Percentiles rank a stretch among this genome's conserved stretches.
phyloP scores from a whole-genome alignment of 2,888 invertebrate species.

The Drepana falcataria region DNA sequence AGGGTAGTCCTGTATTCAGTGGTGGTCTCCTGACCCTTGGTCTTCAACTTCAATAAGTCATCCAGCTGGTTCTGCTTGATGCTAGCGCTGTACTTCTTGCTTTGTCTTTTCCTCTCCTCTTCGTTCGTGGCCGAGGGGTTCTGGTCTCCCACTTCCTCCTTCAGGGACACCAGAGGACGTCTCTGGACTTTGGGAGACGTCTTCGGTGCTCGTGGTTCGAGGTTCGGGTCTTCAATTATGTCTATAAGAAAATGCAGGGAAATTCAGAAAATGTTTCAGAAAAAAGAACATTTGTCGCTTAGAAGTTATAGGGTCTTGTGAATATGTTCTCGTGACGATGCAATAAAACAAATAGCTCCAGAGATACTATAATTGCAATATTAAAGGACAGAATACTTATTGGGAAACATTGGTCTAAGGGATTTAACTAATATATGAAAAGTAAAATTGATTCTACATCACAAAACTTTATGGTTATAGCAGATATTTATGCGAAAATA shows the following conservation, averaged over 20 bases:
- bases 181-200: constrained; percentile 46
- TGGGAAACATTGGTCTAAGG: no score
- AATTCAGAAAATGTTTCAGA: no score
- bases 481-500: no score
- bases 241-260: constrained; percentile 28
- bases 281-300: no score
- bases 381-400: no score
- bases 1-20: constrained; percentile 41
- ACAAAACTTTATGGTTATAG: no score
- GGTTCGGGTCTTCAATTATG: constrained; percentile 53
- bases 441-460: no score
- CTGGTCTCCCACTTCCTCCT: constrained; percentile 48
- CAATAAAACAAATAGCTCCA: no score
- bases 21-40: constrained; percentile 39
- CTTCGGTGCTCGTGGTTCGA: constrained; percentile 32
- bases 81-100: constrained; percentile 67
- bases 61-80: constrained; percentile 65
- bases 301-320: no score
- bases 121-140: constrained; percentile 67
- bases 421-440: no score
- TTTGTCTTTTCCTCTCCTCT: constrained; percentile 64
- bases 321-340: no score
- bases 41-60: constrained; percentile 43
- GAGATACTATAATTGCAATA: no score
- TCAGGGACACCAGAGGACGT: constrained; percentile 56